Evolutionary conservation across 2,113 vertebrate species (phyloP), one percentile per base, ranked within the genome.

Genomic region (Anolis sagrei): DNA sequence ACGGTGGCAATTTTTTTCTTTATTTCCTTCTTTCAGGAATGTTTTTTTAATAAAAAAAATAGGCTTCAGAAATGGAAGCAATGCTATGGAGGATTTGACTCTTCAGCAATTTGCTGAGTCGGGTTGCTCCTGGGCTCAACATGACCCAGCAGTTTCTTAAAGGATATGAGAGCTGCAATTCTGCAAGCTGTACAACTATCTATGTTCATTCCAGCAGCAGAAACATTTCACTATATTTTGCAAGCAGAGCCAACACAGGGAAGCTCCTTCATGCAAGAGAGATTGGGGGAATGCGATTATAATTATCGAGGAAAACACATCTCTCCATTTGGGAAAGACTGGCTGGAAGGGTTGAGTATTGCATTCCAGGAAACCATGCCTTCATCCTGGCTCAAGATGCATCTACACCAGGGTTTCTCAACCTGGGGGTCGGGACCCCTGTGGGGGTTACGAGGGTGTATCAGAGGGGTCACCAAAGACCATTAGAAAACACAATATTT

Each of bases 21-120:
- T 92, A 25, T 8, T 78, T 69, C 89, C 69, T 11, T 74, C 74
- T 88, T 25, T 86, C 87, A 83, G 90, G 76, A 87, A 58, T 81
- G 86, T 93, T 91, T 85, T 44, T 44, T 44, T 4, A 44, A 44
- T 4, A 44, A 44, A 44, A 44, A 44, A 4, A 90, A 75, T 74
- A 91, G 94, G 89, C 72, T 80, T 82, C 75, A 81, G 87, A 90
- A 86, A 32, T 61, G 2, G 16, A 19, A 6, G 29, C 69, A 44
- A 36, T 70, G 87, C 36, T 75, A 49, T 0, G 70, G 76, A 64
- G 81, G 88, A 88, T 92, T 90, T 25, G 91, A 73, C 58, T 77
- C 49, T 61, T 44, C 29, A 68, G 66, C 66, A 0, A 34, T 85
- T 83, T 82, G 77, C 91, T 87, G 32, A 34, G 75, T 72, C 72